Conservation (phyloP, 2,888 invertebrate genomes). For the Pyrocoelia pectoralis region DNA sequence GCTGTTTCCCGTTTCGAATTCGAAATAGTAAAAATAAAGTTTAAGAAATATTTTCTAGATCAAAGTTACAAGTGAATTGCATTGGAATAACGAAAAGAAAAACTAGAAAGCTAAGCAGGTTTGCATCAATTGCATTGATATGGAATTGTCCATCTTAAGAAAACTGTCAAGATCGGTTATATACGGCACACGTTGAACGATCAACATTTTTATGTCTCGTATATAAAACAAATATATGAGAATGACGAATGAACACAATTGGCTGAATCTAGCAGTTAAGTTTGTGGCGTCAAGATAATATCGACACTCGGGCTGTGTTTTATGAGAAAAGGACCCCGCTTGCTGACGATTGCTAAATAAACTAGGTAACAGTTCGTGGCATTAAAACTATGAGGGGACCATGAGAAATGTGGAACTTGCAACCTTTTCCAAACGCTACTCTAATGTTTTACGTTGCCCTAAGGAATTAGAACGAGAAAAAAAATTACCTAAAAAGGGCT, state of each 20-base stretch:
- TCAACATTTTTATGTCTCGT: slow-evolving; percentile 49
- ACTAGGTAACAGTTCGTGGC: slow-evolving; percentile 52
- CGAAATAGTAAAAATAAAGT: slow-evolving; percentile 26
- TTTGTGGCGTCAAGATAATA: slow-evolving; percentile 49
- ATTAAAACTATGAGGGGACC: slow-evolving; percentile 48
- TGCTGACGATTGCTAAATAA: slow-evolving; percentile 54
- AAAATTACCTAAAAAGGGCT: slow-evolving; percentile 25
- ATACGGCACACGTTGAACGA: slow-evolving; percentile 43
- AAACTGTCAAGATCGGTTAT: slow-evolving; percentile 38
- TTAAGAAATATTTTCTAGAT: slow-evolving; percentile 19
- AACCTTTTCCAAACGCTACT: slow-evolving; percentile 29
- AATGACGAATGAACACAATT: slow-evolving; percentile 53
- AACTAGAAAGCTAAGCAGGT: slow-evolving; percentile 5
- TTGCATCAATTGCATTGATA: slow-evolving; percentile 16
- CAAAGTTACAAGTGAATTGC: slow-evolving; percentile 19
- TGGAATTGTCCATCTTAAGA: slow-evolving; percentile 11
- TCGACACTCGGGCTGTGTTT: slow-evolving; percentile 50
- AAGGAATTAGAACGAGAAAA: slow-evolving; percentile 23
- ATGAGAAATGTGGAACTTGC: slow-evolving; percentile 32
- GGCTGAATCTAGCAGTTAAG: slow-evolving; percentile 49
- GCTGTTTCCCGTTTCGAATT: slow-evolving; percentile 28
- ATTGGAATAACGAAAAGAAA: slow-evolving; percentile 14
- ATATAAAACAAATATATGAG: slow-evolving; percentile 53
- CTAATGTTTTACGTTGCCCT: slow-evolving; percentile 33
- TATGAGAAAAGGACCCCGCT: slow-evolving; percentile 48